phyloP scores from a whole-genome alignment of 2,113 vertebrate species.

The Hepsetus odoe region DNA sequence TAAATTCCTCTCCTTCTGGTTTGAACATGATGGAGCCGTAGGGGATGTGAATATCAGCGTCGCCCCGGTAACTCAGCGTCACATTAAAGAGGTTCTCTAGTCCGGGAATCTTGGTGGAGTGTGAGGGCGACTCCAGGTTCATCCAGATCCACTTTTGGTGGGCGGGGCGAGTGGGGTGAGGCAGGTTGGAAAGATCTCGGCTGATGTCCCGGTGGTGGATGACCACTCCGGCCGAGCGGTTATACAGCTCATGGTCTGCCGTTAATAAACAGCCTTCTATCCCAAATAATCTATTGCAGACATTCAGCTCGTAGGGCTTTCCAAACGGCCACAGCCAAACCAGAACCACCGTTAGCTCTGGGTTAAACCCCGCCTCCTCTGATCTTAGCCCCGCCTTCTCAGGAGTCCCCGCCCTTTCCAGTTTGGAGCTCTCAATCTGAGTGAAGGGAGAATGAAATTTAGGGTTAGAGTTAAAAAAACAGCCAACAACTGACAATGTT shows the following conservation, averaged over 20 bases:
- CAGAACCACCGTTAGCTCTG: background rate
- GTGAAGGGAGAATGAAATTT: too few species aligned
- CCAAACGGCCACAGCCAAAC: background rate
- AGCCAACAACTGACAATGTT: too few species aligned
- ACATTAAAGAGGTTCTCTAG: background rate
- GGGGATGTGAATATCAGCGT: background rate
- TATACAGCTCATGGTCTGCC: background rate
- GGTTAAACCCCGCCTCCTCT: background rate
- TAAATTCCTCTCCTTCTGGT: background rate
- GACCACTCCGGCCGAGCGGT: background rate
- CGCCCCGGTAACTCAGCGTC: background rate
- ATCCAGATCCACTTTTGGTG: constrained; percentile 7
- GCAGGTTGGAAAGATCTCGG: background rate
- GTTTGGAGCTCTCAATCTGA: too few species aligned
- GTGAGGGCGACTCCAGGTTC: constrained; percentile 6
- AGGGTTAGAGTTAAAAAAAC: too few species aligned
- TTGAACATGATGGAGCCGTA: background rate
- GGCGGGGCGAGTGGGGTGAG: background rate
- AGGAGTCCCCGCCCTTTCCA: too few species aligned
- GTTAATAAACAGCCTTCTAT: background rate
- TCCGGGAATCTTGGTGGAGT: background rate
- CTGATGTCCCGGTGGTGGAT: constrained; percentile 3
- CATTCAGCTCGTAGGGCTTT: background rate
- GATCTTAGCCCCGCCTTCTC: too few species aligned
- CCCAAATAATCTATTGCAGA: background rate